phyloP scores from a whole-genome alignment of 2,888 invertebrate species.

The Nymphalis c-album region DNA sequence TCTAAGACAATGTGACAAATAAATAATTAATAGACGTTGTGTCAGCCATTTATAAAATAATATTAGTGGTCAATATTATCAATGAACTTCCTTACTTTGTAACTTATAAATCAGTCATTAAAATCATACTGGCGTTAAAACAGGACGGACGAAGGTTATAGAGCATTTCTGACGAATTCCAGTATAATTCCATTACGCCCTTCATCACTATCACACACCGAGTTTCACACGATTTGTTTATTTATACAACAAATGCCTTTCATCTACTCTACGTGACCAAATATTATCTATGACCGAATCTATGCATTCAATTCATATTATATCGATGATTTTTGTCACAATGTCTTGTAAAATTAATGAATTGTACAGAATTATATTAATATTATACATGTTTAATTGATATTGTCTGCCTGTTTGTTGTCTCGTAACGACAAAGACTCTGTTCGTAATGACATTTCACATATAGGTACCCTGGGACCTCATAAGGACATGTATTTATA shows the following conservation, averaged over 20 bases:
- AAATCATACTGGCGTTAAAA: slow-evolving; percentile 34
- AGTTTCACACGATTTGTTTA: slow-evolving; percentile 71
- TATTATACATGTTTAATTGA: too few relatives aligned
- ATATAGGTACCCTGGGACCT: too few relatives aligned
- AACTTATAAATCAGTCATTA: slow-evolving; percentile 44
- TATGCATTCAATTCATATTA: slow-evolving; percentile 1
- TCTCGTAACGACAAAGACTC: too few relatives aligned
- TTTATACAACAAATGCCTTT: slow-evolving; percentile 77
- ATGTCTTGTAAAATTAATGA: too few relatives aligned
- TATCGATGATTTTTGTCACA: background rate
- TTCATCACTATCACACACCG: slow-evolving; percentile 59
- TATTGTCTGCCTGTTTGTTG: too few relatives aligned
- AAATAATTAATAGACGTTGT: too few relatives aligned
- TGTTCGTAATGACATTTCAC: too few relatives aligned
- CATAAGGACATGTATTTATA: too few relatives aligned
- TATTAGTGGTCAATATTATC: too few relatives aligned
- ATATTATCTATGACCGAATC: slow-evolving; percentile 35
- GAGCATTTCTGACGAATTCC: slow-evolving; percentile 64
- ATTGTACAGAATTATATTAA: too few relatives aligned
- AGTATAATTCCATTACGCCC: slow-evolving; percentile 65
- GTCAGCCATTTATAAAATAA: too few relatives aligned
- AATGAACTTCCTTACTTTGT: background rate
- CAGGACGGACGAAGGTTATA: slow-evolving; percentile 51
- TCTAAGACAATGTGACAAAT: too few relatives aligned
- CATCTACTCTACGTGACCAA: slow-evolving; percentile 78